These are phyloP conservation scores for Drosophila pegasa DNA, from an alignment of 2,888 invertebrate genomes.

Conservation along the genomic window DNA sequence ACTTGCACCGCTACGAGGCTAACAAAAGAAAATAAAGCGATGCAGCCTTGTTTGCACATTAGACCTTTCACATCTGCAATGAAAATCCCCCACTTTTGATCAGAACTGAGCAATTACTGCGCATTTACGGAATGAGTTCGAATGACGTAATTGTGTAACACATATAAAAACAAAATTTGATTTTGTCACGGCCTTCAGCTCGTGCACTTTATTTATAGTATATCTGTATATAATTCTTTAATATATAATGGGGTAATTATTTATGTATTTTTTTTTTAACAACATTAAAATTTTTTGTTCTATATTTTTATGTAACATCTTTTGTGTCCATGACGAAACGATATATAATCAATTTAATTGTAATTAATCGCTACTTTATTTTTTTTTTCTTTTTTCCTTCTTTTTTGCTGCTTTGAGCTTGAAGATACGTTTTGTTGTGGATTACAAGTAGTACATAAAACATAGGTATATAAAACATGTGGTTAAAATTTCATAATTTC, in stretches of 20 bases:
- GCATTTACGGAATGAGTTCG: neutral
- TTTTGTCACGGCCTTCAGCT: constrained; percentile 50
- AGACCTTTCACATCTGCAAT: neutral
- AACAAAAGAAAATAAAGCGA: neutral
- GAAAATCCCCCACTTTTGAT: neutral
- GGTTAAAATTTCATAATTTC: constrained; percentile 49
- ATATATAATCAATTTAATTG: constrained; percentile 46
- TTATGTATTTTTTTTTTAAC: constrained; percentile 51
- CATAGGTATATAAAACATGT: constrained; percentile 56
- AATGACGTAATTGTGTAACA: neutral
- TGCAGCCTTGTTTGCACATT: neutral
- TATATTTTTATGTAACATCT: constrained; percentile 53
- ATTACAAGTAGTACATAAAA: constrained; percentile 55
- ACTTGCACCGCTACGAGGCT: neutral
- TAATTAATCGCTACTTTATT: constrained; percentile 22
- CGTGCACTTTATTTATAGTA: constrained; percentile 65
- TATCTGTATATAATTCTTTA: constrained; percentile 29
- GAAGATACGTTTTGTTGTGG: constrained; percentile 23
- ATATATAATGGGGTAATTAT: constrained; percentile 53
- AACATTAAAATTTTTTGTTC: constrained; percentile 43
- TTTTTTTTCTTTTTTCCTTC: constrained; percentile 2
- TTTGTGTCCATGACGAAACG: constrained; percentile 45
- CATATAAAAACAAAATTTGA: constrained; percentile 19
- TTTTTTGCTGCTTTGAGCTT: constrained; percentile 10
- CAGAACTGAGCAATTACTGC: neutral